A percentile compares a stretch with the other conserved stretches of the same genome.
phyloP scores from a whole-genome alignment of 2,888 invertebrate species.

The Muscina levida region DNA sequence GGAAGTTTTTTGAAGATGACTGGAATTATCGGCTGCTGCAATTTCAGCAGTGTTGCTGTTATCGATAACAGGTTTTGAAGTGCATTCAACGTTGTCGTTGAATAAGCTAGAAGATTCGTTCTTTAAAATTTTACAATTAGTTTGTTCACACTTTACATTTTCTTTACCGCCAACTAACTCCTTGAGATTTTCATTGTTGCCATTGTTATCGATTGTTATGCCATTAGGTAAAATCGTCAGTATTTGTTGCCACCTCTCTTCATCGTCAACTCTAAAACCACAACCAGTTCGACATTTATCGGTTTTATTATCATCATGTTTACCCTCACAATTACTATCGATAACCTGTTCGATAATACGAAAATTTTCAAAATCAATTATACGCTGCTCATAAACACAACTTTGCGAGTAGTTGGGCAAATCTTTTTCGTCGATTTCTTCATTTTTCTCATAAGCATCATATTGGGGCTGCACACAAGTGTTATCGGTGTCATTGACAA shows the following conservation, averaged over 20 bases:
- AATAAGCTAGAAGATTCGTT: background rate
- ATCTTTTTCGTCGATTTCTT: slow-evolving; percentile 46
- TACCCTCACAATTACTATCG: slow-evolving; percentile 69
- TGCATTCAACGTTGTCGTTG: background rate
- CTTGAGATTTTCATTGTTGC: too few species aligned
- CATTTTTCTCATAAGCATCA: background rate
- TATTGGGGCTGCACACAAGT: background rate
- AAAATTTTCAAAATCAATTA: slow-evolving; percentile 75
- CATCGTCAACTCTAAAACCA: too few species aligned
- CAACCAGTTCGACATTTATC: slow-evolving; percentile 33
- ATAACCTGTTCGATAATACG: slow-evolving; percentile 76
- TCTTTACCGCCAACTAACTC: too few species aligned
- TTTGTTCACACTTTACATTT: background rate
- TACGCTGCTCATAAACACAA: slow-evolving; percentile 68
- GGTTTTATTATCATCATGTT: slow-evolving; percentile 37
- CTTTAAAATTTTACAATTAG: too few species aligned
- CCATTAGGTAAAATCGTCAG: background rate
- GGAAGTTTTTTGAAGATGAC: background rate
- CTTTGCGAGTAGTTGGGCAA: slow-evolving; percentile 62
- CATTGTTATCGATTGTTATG: background rate
- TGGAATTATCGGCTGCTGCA: background rate
- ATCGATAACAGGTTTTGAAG: background rate
- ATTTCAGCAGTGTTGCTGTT: background rate
- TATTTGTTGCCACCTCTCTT: slow-evolving; percentile 16
- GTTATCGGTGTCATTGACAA: slow-evolving; percentile 12